phyloP scores from a whole-genome alignment of 2,888 invertebrate genomes.

The Ochropleura plecta region DNA sequence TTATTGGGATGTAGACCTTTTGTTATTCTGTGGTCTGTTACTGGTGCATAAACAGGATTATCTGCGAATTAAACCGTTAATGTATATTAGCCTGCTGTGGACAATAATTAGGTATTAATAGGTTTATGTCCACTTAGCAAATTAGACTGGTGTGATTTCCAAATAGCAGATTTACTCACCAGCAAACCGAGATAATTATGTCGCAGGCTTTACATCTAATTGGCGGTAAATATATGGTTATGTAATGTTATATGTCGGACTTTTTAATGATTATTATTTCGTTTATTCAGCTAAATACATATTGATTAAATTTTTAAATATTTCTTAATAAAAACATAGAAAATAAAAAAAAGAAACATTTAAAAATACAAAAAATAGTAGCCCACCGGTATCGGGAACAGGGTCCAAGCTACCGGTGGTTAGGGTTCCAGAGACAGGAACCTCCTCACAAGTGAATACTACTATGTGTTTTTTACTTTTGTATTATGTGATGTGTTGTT shows the following conservation, averaged over 20 bases:
- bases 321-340: too few relatives aligned
- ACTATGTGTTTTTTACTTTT: too few relatives aligned
- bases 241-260: neutral
- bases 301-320: too few relatives aligned
- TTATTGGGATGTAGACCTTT: slow-evolving; percentile 5
- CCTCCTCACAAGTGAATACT: too few relatives aligned
- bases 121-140: slow-evolving; percentile 35
- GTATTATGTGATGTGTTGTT: too few relatives aligned
- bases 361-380: too few relatives aligned
- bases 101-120: slow-evolving; percentile 49
- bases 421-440: too few relatives aligned
- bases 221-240: neutral
- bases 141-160: slow-evolving; percentile 36
- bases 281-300: too few relatives aligned
- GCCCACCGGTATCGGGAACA: too few relatives aligned
- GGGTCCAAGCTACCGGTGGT: too few relatives aligned
- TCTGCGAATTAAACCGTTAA: slow-evolving; percentile 25
- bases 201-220: neutral
- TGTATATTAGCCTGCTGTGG: slow-evolving; percentile 38
- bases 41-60: slow-evolving; percentile 42
- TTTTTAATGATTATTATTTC: too few relatives aligned
- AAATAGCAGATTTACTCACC: slow-evolving; percentile 24
- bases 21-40: slow-evolving; percentile 18
- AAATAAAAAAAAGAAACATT: too few relatives aligned
- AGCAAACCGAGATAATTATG: slow-evolving; percentile 1